Conservation (phyloP, 2,888 invertebrate species). For the Drosophila macrospina region DNA sequence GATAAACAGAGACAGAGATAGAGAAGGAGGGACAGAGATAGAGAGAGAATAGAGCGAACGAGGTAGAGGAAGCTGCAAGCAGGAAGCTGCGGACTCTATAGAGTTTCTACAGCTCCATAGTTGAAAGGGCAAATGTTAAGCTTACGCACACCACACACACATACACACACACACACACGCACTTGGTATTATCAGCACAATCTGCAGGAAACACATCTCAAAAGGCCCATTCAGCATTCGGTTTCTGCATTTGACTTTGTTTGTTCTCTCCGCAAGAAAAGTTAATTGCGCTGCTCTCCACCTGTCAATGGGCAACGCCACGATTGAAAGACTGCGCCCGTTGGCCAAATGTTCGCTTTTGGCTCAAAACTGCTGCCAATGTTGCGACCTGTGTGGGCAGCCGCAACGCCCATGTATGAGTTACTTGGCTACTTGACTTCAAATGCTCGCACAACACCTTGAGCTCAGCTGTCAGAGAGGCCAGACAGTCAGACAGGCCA, state of each 20-base stretch:
- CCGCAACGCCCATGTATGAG: constrained; percentile 36
- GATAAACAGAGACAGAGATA: background rate
- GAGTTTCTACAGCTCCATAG: constrained; percentile 32
- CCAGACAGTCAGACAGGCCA: background rate
- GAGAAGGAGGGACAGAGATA: background rate
- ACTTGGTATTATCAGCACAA: constrained; percentile 35
- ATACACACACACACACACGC: background rate
- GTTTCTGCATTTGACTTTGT: constrained; percentile 28
- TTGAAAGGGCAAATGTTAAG: constrained; percentile 66
- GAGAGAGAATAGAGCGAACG: background rate
- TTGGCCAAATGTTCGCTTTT: constrained; percentile 31
- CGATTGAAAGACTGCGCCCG: constrained; percentile 47
- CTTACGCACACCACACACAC: constrained; percentile 40
- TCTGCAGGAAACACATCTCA: constrained; percentile 36
- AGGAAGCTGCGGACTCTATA: constrained; percentile 48
- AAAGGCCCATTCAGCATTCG: constrained; percentile 31
- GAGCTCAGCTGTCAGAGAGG: constrained; percentile 18
- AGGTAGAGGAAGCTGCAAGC: constrained; percentile 15
- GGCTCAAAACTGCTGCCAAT: constrained; percentile 2
- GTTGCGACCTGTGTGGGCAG: constrained; percentile 39
- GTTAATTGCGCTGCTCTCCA: constrained; percentile 62
- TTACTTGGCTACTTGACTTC: constrained; percentile 24
- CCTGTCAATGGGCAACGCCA: constrained; percentile 54
- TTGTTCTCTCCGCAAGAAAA: constrained; percentile 26
- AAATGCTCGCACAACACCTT: constrained; percentile 45